Evolutionary conservation across 1,140 invertebrate genomes (phyloP), one percentile per base, ranked within the genome.

Genomic region (Aphis craccivora): DNA sequence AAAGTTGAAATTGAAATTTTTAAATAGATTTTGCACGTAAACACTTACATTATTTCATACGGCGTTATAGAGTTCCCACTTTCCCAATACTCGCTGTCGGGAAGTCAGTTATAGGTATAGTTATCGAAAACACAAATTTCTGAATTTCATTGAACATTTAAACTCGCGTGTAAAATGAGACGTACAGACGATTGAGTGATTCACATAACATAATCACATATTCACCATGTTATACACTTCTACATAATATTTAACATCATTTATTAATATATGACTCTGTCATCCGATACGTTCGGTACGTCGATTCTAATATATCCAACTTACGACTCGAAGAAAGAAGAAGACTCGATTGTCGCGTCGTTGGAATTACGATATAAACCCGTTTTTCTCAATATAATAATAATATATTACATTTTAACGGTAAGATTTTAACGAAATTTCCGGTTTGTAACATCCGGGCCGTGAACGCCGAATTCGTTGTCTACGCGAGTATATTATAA

Each of bases 401-500:
- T 60, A 67, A 67, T 67, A 67, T 76, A 76, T 76, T n/a, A n/a
- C 20, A 76, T 76, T 76, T 76, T 76, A 76, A 76, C 60, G 60
- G 60, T 76, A 76, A n/a, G 60, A 76, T 35, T n/a, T 76, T 6
- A n/a, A 35, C 60, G n/a, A 76, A 76, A 76, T 76, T 76, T 76
- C 60, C 60, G 60, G 60, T 76, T 76, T 76, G 14, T 6, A 76
- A 76, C 60, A 76, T 76, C 60, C 60, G 60, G 60, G 60, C 60
- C 22, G 60, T n/a, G 60, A n/a, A 76, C 60, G 30, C n/a, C n/a
- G 30, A 76, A 76, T 76, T 76, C n/a, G 30, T n/a, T n/a, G 14
- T 76, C 60, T n/a, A 14, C 14, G 4, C 0, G 11, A 0, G 5
- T n/a, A 30, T 67, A 25, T 22, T 22, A 53, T 53, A 22, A 22